phyloP scores from a whole-genome alignment of 2,888 invertebrate species.

The Enchytraeus crypticus region DNA sequence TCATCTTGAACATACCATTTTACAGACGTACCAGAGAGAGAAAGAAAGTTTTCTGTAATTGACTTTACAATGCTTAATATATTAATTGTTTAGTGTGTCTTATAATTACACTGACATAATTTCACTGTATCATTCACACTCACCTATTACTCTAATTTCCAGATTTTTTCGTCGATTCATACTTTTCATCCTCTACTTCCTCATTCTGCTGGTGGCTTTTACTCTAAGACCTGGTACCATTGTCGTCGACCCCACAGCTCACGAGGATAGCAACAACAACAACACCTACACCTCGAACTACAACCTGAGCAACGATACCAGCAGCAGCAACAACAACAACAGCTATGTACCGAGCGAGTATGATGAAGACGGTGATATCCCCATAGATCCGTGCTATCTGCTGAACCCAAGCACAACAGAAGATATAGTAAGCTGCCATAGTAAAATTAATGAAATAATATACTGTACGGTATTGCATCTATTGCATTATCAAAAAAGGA shows the following conservation, averaged over 20 bases:
- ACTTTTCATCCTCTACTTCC: conserved; percentile 79
- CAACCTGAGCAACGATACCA: conserved; percentile 15
- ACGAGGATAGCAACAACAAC: neutral
- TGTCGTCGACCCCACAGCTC: neutral
- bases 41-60: too few species aligned
- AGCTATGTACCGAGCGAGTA: conserved; percentile 6
- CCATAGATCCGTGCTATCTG: conserved; percentile 41
- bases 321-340: conserved; percentile 15
- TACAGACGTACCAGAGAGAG: too few species aligned
- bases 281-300: neutral
- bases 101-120: too few species aligned
- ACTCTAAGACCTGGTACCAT: conserved; percentile 63
- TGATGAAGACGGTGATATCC: neutral
- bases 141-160: too few species aligned
- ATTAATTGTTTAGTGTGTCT: too few species aligned
- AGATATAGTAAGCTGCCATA: conserved; percentile 42
- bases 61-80: too few species aligned
- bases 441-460: too few species aligned
- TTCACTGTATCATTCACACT: too few species aligned
- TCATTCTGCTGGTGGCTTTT: conserved; percentile 78
- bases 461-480: too few species aligned
- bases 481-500: too few species aligned
- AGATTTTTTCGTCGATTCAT: conserved; percentile 88
- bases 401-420: conserved; percentile 33
- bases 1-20: too few species aligned